A percentile compares a stretch with the other conserved stretches of the same genome.
Conservation (phyloP, 2,797 vertebrate species). For the Poeciliopsis presidionis region DNA sequence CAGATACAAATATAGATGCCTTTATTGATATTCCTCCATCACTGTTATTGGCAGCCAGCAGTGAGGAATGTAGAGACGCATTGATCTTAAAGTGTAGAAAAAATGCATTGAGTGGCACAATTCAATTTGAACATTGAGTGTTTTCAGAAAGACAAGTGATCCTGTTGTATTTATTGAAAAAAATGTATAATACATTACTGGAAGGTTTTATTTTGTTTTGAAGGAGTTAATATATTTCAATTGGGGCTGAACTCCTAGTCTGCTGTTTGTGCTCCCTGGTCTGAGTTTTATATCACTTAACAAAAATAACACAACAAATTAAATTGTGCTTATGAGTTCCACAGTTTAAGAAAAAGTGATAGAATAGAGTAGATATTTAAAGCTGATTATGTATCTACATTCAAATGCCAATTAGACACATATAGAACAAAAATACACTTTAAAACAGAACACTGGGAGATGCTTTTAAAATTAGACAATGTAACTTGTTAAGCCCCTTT, state of each 20-base stretch:
- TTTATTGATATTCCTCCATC: conserved; percentile 80
- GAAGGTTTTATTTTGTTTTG: conserved; percentile 33
- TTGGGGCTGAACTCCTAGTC: conserved; percentile 45
- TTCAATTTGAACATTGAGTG: conserved; percentile 71
- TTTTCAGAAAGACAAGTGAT: conserved; percentile 59
- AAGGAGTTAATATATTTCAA: conserved; percentile 47
- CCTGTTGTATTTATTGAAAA: conserved; percentile 58
- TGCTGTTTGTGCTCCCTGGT: conserved; percentile 8
- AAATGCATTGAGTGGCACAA: conserved; percentile 71
- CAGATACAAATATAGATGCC: conserved; percentile 79
- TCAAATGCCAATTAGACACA: not conserved
- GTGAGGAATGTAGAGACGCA: conserved; percentile 76
- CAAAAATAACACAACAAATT: not conserved
- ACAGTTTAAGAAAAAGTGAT: not conserved
- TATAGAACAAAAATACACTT: not conserved
- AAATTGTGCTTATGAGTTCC: no score
- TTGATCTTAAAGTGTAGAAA: conserved; percentile 71
- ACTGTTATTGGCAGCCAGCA: conserved; percentile 81
- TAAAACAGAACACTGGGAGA: not conserved
- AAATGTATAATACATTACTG: conserved; percentile 36
- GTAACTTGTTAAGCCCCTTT: not conserved
- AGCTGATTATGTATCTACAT: not conserved
- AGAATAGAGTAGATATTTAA: not conserved
- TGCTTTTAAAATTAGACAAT: not conserved
- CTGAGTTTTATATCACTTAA: not conserved